These are phyloP conservation scores for Fistularia commersonii DNA, from an alignment of 2,797 vertebrate genomes.

Conservation along the genomic window DNA sequence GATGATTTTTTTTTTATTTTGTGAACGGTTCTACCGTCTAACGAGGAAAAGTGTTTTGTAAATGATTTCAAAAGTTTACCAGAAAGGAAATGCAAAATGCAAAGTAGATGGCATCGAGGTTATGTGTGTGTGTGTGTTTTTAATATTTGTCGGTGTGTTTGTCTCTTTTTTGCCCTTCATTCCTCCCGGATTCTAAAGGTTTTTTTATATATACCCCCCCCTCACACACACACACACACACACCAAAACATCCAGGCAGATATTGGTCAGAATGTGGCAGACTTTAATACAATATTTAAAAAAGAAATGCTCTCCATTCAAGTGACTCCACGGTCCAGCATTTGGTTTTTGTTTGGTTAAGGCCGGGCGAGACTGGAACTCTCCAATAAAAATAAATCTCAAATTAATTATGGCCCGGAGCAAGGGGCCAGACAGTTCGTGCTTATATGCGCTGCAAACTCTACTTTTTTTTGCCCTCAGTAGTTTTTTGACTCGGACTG, in stretches of 20 bases:
- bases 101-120: no score
- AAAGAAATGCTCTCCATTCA: conserved; percentile 89
- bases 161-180: no score
- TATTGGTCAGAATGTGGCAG: conserved; percentile 81
- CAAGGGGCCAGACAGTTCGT: conserved; percentile 91
- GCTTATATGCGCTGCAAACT: conserved; percentile 83
- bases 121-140: no score
- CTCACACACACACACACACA: conserved; percentile 23
- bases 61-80: no score
- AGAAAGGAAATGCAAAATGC: no score
- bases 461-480: conserved; percentile 73
- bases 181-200: conserved; percentile 1
- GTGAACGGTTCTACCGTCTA: no score
- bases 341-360: conserved; percentile 96
- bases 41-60: no score
- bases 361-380: conserved; percentile 92
- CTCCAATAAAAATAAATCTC: conserved; percentile 99
- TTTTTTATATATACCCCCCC: conserved; percentile 33
- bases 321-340: conserved; percentile 86
- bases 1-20: no score
- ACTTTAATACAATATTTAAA: conserved; percentile 80
- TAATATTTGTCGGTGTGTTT: no score
- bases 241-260: not conserved
- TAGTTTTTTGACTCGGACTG: conserved; percentile 62
- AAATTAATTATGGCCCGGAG: conserved; percentile 99